Conservation (phyloP, 2,113 vertebrate species). For the Euleptes europaea region DNA sequence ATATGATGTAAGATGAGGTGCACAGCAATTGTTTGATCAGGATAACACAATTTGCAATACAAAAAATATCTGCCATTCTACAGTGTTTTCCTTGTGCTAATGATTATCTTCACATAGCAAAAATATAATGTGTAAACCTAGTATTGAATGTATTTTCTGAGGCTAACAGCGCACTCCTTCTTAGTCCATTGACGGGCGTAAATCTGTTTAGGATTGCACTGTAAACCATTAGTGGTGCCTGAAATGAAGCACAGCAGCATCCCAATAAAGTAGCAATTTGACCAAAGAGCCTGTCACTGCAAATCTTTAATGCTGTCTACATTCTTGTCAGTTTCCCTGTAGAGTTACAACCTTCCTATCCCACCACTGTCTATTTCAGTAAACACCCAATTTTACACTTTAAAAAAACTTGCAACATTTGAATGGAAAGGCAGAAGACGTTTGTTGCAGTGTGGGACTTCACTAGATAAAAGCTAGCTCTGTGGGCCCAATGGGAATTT, state of each 20-base stretch:
- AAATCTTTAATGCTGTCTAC: neutral
- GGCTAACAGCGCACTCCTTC: neutral
- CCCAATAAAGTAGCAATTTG: neutral
- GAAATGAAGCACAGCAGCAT: neutral
- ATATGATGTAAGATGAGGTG: no score
- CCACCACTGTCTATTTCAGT: neutral
- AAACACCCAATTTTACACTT: neutral
- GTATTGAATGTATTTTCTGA: neutral
- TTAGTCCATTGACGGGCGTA: no score
- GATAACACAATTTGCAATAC: no score
- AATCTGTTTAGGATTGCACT: no score
- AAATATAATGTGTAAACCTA: neutral
- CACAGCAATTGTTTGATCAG: no score
- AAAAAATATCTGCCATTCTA: no score
- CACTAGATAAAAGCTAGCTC: no score
- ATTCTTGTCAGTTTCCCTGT: neutral
- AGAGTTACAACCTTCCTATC: neutral
- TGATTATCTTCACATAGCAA: neutral
- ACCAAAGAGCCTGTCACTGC: neutral
- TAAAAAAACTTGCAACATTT: neutral
- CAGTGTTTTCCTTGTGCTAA: neutral
- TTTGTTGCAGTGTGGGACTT: no score
- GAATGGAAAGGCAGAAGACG: neutral
- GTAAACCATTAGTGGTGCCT: neutral
- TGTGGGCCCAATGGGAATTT: no score